These are phyloP conservation scores for Cecidostiba fungosa DNA, from an alignment of 2,888 invertebrate species.

Conservation along the genomic window DNA sequence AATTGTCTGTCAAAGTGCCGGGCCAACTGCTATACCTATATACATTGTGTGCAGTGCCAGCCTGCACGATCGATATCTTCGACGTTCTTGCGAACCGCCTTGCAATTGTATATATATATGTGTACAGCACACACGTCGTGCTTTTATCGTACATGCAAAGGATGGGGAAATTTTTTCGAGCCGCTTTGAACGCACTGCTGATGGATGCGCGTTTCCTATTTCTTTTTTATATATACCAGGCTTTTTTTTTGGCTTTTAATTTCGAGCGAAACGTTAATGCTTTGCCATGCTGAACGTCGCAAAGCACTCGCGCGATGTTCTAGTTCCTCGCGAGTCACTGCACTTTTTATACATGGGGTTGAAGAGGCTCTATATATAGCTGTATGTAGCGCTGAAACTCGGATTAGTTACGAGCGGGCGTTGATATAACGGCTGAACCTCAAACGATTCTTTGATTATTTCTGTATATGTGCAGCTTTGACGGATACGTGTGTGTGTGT, in stretches of 20 bases:
- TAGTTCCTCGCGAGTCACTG: not conserved
- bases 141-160: no score
- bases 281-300: not conserved
- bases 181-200: not conserved
- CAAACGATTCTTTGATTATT: constrained; percentile 1
- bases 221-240: not conserved
- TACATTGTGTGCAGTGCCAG: no score
- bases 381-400: no score
- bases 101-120: no score
- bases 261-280: not conserved
- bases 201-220: not conserved
- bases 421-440: no score
- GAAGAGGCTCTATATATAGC: no score
- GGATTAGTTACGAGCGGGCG: no score
- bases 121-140: no score
- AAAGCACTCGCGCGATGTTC: not conserved
- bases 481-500: not conserved
- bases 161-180: not conserved
- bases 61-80: not conserved
- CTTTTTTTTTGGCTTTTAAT: not conserved
- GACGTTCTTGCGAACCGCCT: no score
- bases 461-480: not conserved
- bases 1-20: constrained; percentile 68
- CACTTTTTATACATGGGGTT: no score
- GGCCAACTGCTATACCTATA: not conserved